Evolutionary conservation across 1,140 invertebrate genomes (phyloP), one percentile per base, ranked within the genome.

Genomic region (Dufourea novaeangliae): DNA sequence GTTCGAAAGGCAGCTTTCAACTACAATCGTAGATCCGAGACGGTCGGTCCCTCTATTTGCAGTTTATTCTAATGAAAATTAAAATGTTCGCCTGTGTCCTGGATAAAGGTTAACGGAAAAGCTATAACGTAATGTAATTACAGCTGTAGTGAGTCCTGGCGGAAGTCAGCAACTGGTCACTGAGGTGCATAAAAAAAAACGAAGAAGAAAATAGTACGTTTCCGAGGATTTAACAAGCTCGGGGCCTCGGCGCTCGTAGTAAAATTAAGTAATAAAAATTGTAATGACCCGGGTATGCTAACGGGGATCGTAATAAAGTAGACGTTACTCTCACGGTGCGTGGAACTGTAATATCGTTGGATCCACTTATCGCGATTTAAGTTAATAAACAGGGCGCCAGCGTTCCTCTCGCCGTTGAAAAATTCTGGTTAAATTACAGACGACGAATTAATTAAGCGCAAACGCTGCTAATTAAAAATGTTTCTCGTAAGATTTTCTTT

Each of bases 201-300:
- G n/a, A n/a, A n/a, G n/a, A n/a, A n/a, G n/a, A 27, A 14, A 50
- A 1, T 5, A 4, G 50, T 2, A 25, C 25, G 52, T 25, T 56
- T 14, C 7, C 27, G 27, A 29, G 10, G 17, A 11, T 57, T 32
- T 57, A 57, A 57, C 54, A 27, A 57, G 52, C 52, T 27, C 54
- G 27, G 10, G 54, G 2, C 11, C 22, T 11, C 2, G 22, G 22
- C 10, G 1, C 11, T 6, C 12, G 14, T 10, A 20, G 54, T 27
- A 17, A 57, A 57, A 57, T 57, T 57, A 32, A 29, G 54, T 14
- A 29, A 57, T 57, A 57, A 57, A 57, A 57, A 57, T 57, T 17
- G 27, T 57, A 27, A 57, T 14, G 54, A 7, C 14, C 54, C 25
- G 25, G 17, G 27, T 57, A 57, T 27, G 54, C 54, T 57, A 57